These are phyloP conservation scores for Hemibagrus guttatus DNA, from an alignment of 2,797 vertebrate genomes.

Conservation along the genomic window DNA sequence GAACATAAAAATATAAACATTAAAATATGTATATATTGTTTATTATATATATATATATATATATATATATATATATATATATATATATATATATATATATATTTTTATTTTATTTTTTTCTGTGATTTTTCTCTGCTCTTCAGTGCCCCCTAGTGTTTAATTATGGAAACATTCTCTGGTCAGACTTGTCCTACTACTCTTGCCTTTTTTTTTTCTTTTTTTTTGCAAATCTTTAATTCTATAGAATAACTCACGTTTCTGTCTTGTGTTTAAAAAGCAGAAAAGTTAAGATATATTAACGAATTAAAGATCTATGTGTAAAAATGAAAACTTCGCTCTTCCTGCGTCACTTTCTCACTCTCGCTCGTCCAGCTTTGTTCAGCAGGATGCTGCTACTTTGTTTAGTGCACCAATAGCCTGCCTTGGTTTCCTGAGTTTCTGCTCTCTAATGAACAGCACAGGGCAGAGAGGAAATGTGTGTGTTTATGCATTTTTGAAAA, in stretches of 20 bases:
- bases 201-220: too few relatives aligned
- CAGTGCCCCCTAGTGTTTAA: slow-evolving; percentile 40
- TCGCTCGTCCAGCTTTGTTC: slow-evolving; percentile 28
- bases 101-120: neutral
- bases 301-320: neutral
- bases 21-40: too few relatives aligned
- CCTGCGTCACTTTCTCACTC: slow-evolving; percentile 9
- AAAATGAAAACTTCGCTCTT: neutral
- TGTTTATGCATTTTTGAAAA: slow-evolving; percentile 51
- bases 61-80: too few relatives aligned
- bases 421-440: slow-evolving; percentile 63
- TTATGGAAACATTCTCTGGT: neutral
- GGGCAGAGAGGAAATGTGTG: slow-evolving; percentile 48
- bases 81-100: too few relatives aligned
- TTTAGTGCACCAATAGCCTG: slow-evolving; percentile 55
- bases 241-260: neutral
- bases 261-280: neutral
- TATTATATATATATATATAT: too few relatives aligned
- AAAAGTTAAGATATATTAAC: neutral
- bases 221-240: neutral
- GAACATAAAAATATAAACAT: too few relatives aligned
- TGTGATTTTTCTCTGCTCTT: neutral
- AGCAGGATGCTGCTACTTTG: slow-evolving; percentile 55
- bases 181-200: neutral
- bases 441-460: slow-evolving; percentile 43